Evolutionary conservation across 2,113 vertebrate species (phyloP).

Genomic region (Lampris megalopsis): DNA sequence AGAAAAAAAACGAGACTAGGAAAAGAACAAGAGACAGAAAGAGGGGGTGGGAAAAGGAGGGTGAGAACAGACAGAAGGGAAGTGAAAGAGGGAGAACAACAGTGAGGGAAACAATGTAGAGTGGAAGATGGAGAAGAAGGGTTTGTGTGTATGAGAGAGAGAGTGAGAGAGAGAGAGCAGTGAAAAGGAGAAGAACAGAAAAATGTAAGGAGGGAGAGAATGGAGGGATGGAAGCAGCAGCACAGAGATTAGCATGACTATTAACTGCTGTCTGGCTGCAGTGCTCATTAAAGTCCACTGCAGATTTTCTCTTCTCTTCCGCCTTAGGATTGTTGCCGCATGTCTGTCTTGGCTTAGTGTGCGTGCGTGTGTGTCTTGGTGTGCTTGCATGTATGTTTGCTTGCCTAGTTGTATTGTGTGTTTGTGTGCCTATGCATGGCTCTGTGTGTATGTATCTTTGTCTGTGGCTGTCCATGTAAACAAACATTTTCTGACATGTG

Average conservation of each 20-base stretch:
- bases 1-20: not conserved
- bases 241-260: constrained; percentile 57
- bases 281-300: constrained; percentile 63
- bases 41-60: not conserved
- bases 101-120: not conserved
- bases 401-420: too few relatives aligned
- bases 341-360: not conserved
- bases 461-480: not conserved
- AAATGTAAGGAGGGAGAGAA: constrained; percentile 6
- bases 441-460: not conserved
- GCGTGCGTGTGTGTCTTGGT: not conserved
- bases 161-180: not conserved
- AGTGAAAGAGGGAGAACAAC: not conserved
- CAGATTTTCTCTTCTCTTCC: constrained; percentile 24
- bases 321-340: constrained; percentile 16
- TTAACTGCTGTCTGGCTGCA: constrained; percentile 59
- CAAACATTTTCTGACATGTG: too few relatives aligned
- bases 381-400: not conserved
- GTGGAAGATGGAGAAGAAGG: not conserved
- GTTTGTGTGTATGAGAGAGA: not conserved
- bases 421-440: not conserved
- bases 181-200: not conserved
- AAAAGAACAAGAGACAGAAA: not conserved
- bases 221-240: constrained; percentile 48
- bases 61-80: not conserved